Evolutionary conservation across 1,140 invertebrate genomes (phyloP).

Genomic region (Rhynchophorus ferrugineus): DNA sequence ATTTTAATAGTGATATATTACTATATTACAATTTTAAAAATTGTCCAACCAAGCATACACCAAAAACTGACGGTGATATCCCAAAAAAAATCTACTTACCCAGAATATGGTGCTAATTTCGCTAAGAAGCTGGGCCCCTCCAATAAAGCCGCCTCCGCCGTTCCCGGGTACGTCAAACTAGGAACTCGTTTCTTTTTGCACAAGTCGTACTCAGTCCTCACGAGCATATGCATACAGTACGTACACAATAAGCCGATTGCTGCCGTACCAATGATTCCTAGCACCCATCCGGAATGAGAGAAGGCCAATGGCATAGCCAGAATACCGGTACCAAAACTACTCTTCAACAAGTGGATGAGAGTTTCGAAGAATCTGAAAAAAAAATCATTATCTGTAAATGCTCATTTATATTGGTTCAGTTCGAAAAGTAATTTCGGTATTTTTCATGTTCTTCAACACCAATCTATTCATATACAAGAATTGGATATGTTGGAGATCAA

Average conservation of each 20-base stretch:
- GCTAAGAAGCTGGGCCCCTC: constrained; percentile 59
- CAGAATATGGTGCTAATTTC: constrained; percentile 51
- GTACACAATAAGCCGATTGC: constrained; percentile 67
- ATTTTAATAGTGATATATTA: too few relatives aligned
- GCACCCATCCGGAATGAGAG: constrained; percentile 63
- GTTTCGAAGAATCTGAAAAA: constrained; percentile 65
- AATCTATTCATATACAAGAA: too few relatives aligned
- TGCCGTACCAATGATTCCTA: constrained; percentile 59
- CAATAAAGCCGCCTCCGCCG: constrained; percentile 57
- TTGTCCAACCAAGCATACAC: constrained; percentile 66
- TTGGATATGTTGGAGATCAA: too few relatives aligned
- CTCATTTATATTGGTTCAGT: too few relatives aligned
- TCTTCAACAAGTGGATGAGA: constrained; percentile 73
- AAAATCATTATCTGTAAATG: constrained; percentile 9
- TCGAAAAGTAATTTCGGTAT: too few relatives aligned
- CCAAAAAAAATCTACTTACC: constrained; percentile 48
- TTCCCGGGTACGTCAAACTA: constrained; percentile 62
- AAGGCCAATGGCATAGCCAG: constrained; percentile 85
- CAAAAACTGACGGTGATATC: constrained; percentile 69
- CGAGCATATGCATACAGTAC: constrained; percentile 71
- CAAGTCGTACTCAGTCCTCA: constrained; percentile 59
- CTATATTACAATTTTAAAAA: too few relatives aligned
- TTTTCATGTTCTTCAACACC: too few relatives aligned
- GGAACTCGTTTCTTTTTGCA: constrained; percentile 60
- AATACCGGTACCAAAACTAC: constrained; percentile 83